Evolutionary conservation across 2,113 vertebrate species (phyloP).

Genomic region (Takifugu flavidus): DNA sequence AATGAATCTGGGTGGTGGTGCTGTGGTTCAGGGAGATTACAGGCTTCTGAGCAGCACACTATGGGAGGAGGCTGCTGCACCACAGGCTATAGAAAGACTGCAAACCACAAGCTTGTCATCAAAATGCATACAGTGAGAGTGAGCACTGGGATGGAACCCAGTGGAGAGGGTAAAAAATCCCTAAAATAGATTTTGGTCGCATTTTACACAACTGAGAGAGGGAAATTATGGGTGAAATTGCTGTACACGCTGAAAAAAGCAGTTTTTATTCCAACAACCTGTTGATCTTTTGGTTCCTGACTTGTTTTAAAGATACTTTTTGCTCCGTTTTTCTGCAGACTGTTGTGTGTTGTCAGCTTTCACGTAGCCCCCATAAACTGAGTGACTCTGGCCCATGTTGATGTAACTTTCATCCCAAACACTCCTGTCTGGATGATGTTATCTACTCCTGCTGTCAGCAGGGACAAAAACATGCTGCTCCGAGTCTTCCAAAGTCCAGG

Average conservation of each 20-base stretch:
- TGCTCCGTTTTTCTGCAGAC: not conserved
- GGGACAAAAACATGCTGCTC: not conserved
- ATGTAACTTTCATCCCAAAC: not conserved
- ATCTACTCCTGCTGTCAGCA: not conserved
- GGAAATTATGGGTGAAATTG: not conserved
- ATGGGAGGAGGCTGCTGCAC: conserved; percentile 58
- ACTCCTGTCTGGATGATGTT: not conserved
- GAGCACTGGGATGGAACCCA: conserved; percentile 14
- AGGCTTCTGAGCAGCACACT: conserved; percentile 46
- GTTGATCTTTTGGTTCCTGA: not conserved
- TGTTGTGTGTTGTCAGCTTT: not conserved
- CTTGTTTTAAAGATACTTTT: not conserved
- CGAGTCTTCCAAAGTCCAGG: not conserved
- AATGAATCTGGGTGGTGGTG: conserved; percentile 60
- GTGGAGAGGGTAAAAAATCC: not conserved
- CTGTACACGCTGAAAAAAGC: not conserved
- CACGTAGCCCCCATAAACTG: conserved; percentile 5
- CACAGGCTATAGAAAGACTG: conserved; percentile 58
- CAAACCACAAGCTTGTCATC: conserved; percentile 58
- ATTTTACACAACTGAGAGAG: not conserved
- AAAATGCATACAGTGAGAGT: conserved; percentile 25
- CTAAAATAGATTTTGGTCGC: not conserved
- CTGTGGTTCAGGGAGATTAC: conserved; percentile 60
- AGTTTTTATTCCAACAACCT: not conserved
- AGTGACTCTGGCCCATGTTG: not conserved